Evolutionary conservation across 2,797 vertebrate genomes (phyloP).

Genomic region (Merluccius polli): DNA sequence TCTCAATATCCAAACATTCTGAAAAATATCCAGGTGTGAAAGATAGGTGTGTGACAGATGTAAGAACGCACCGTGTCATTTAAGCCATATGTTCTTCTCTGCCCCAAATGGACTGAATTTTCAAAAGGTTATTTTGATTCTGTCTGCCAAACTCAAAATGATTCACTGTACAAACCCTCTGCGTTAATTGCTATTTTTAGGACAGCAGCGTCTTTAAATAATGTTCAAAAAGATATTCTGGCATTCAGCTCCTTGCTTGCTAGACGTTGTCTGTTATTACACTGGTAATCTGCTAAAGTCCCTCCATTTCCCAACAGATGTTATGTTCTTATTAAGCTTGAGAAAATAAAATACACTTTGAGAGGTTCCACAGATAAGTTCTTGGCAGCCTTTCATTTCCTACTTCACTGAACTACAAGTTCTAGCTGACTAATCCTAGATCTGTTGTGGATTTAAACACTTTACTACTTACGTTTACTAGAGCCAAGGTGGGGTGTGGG

Average conservation of each 20-base stretch:
- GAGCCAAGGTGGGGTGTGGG: neutral
- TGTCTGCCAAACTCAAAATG: neutral
- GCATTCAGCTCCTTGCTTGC: neutral
- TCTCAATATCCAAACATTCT: too few relatives aligned
- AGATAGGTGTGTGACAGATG: too few relatives aligned
- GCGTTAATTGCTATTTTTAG: neutral
- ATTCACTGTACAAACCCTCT: neutral
- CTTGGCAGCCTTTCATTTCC: neutral
- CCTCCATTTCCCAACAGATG: neutral
- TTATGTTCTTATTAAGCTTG: neutral
- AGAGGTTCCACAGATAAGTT: neutral
- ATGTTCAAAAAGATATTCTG: neutral
- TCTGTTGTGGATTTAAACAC: neutral
- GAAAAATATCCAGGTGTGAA: too few relatives aligned
- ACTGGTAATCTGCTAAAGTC: neutral
- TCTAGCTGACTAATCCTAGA: neutral
- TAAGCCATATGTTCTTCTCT: too few relatives aligned
- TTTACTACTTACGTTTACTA: too few relatives aligned
- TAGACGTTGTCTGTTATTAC: neutral
- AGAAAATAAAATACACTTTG: neutral
- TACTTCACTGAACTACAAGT: neutral
- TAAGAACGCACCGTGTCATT: too few relatives aligned
- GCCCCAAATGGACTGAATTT: too few relatives aligned
- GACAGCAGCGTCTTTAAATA: neutral
- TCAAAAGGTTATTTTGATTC: neutral